Percentiles rank a stretch among this genome's conserved stretches.
Evolutionary conservation across 1,140 invertebrate genomes (phyloP).

Genomic region (Sinella curviseta): DNA sequence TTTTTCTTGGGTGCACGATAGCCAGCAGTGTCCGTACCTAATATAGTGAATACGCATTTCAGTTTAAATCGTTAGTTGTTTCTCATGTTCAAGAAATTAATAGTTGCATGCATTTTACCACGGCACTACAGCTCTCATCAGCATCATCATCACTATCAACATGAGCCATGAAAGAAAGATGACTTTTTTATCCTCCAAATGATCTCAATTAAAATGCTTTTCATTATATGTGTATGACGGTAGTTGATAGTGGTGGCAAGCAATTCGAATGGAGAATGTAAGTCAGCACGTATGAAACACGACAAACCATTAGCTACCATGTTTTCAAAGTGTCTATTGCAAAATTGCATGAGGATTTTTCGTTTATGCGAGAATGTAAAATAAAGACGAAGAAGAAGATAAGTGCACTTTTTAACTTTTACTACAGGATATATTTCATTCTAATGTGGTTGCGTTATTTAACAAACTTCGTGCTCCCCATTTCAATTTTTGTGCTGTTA

Average conservation of each 20-base stretch:
- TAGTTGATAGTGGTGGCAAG: too few relatives aligned
- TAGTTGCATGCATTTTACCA: slow-evolving; percentile 35
- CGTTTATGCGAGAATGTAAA: too few relatives aligned
- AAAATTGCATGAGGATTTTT: slow-evolving; percentile 18
- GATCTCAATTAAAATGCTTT: slow-evolving; percentile 8
- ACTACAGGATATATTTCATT: neutral
- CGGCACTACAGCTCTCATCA: neutral
- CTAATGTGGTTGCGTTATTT: too few relatives aligned
- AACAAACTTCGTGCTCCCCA: neutral
- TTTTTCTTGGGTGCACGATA: neutral
- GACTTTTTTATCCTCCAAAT: slow-evolving; percentile 20
- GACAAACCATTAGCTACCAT: neutral
- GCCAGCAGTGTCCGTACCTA: too few relatives aligned
- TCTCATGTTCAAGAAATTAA: slow-evolving; percentile 31
- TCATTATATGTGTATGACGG: too few relatives aligned
- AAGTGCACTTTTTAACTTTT: too few relatives aligned
- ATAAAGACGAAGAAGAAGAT: too few relatives aligned
- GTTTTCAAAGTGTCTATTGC: neutral
- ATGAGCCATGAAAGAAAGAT: neutral
- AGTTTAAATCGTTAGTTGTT: too few relatives aligned
- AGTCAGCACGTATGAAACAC: neutral
- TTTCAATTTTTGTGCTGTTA: neutral
- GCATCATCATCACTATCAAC: neutral
- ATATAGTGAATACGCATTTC: too few relatives aligned
- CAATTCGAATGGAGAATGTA: too few relatives aligned